Evolutionary conservation across 2,113 vertebrate genomes (phyloP).

Genomic region (Cisticola juncidis): DNA sequence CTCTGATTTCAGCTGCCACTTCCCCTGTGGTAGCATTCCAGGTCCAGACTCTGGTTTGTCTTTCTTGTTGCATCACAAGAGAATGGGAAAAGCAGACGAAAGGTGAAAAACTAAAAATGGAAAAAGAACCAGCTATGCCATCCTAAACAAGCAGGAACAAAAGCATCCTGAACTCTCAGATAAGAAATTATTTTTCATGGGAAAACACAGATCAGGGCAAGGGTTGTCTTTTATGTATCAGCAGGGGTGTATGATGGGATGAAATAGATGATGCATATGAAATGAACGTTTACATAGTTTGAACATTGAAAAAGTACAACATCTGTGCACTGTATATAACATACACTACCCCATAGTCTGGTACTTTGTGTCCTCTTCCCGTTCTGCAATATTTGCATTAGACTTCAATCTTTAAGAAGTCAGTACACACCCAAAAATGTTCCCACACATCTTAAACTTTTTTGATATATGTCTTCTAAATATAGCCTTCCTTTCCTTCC

Average conservation of each 20-base stretch:
- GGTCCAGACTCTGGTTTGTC: not conserved
- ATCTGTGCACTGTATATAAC: not conserved
- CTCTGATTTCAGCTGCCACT: not conserved
- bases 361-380: not conserved
- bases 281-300: not conserved
- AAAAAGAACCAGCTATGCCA: not conserved
- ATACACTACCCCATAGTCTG: not conserved
- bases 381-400: not conserved
- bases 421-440: not conserved
- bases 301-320: not conserved
- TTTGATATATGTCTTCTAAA: not conserved
- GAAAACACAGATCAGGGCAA: not conserved
- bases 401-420: not conserved
- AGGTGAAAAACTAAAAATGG: not conserved
- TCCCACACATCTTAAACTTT: not conserved
- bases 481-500: not conserved
- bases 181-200: not conserved
- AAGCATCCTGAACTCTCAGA: not conserved
- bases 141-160: not conserved
- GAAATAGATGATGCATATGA: not conserved
- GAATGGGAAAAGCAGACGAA: not conserved
- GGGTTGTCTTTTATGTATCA: not conserved
- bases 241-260: not conserved
- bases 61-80: accelerated
- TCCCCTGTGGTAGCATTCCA: not conserved